Evolutionary conservation across 1,140 invertebrate genomes (phyloP).

Genomic region (Drosophila parvula): DNA sequence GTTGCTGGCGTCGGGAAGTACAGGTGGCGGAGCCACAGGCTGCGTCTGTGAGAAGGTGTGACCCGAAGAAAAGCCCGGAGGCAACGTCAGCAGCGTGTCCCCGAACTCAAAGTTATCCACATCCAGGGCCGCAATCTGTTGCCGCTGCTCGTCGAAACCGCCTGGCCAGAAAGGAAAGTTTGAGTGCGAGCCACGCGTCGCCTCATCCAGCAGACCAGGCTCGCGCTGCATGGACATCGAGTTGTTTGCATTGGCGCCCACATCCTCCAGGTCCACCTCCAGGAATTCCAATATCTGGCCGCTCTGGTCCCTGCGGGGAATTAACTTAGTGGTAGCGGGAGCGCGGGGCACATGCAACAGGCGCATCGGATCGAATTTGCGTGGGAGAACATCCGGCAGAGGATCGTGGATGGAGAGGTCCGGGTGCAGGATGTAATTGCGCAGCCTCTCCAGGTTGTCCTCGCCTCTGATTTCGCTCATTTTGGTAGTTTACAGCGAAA

Average conservation of each 20-base stretch:
- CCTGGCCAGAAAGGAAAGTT: slow-evolving; percentile 93
- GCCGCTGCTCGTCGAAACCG: slow-evolving; percentile 88
- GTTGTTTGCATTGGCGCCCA: slow-evolving; percentile 89
- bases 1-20: slow-evolving; percentile 22
- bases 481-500: slow-evolving; percentile 1
- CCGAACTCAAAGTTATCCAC: slow-evolving; percentile 84
- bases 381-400: slow-evolving; percentile 68
- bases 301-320: slow-evolving; percentile 88
- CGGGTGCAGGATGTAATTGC: slow-evolving; percentile 73
- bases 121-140: slow-evolving; percentile 67
- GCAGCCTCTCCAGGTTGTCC: slow-evolving; percentile 67
- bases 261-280: slow-evolving; percentile 87
- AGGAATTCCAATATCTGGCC: slow-evolving; percentile 89
- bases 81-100: slow-evolving; percentile 86
- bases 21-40: background rate
- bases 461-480: slow-evolving; percentile 53
- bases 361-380: slow-evolving; percentile 67
- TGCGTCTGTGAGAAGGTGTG: slow-evolving; percentile 83
- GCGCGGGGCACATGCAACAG: slow-evolving; percentile 69
- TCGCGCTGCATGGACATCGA: slow-evolving; percentile 90
- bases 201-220: slow-evolving; percentile 85
- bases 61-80: slow-evolving; percentile 88
- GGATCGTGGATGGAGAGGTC: slow-evolving; percentile 76
- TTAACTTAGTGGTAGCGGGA: slow-evolving; percentile 70
- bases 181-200: slow-evolving; percentile 88